phyloP scores from a whole-genome alignment of 2,888 invertebrate genomes.

The Steinernema hermaphroditum region DNA sequence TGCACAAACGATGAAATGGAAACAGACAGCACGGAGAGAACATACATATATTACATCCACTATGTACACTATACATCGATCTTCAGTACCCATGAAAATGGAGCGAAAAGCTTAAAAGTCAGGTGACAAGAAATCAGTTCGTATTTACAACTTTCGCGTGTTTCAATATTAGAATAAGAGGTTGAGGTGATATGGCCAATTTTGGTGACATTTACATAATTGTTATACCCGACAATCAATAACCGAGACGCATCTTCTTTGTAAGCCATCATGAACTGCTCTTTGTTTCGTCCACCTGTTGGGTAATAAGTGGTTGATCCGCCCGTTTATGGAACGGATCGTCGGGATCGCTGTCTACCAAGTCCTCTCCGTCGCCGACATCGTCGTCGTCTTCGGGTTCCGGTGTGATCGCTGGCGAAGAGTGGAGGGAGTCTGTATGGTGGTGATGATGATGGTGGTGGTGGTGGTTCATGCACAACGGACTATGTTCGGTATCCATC shows the following conservation, averaged over 20 bases:
- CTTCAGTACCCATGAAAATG: too few species aligned
- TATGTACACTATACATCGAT: too few species aligned
- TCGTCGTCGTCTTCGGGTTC: neutral
- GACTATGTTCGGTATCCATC: neutral
- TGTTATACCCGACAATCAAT: constrained; percentile 3
- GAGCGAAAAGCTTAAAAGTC: too few species aligned
- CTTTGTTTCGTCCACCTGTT: constrained; percentile 11
- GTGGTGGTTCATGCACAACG: neutral
- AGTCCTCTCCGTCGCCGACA: neutral
- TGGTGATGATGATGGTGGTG: too few species aligned
- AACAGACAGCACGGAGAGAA: too few species aligned
- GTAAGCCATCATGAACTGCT: neutral
- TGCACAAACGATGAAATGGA: too few species aligned
- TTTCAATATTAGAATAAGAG: neutral
- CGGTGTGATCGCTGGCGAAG: neutral
- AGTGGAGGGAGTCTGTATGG: too few species aligned
- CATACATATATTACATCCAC: too few species aligned
- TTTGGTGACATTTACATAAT: constrained; percentile 4
- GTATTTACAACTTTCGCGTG: too few species aligned
- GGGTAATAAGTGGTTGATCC: constrained; percentile 8
- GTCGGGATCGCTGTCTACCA: too few species aligned
- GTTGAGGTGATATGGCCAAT: constrained; percentile 20
- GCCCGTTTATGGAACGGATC: neutral
- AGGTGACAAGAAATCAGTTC: too few species aligned
- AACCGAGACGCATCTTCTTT: neutral